These are phyloP conservation scores for Eilema griseolum DNA, from an alignment of 2,888 invertebrate genomes.

Conservation along the genomic window DNA sequence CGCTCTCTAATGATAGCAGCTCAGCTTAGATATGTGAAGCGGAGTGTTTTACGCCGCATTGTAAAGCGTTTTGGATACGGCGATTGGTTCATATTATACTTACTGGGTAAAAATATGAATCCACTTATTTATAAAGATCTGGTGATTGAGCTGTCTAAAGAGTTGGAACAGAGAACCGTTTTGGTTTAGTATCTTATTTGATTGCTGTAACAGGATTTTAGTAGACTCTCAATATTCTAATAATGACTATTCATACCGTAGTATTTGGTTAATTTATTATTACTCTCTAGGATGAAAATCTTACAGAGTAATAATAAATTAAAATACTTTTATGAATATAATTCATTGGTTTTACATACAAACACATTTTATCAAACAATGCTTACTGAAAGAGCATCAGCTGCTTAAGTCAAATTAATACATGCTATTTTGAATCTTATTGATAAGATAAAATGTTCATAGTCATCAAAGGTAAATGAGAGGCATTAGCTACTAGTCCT, in stretches of 20 bases:
- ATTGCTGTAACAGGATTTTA: constrained; percentile 6
- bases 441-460: too few relatives aligned
- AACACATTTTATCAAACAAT: neutral
- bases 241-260: neutral
- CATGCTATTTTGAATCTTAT: neutral
- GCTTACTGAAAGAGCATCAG: neutral
- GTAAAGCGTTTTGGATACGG: constrained; percentile 87
- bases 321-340: neutral
- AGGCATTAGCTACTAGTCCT: too few relatives aligned
- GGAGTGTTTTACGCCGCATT: constrained; percentile 82
- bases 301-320: neutral
- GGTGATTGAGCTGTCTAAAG: constrained; percentile 83
- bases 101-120: constrained; percentile 92
- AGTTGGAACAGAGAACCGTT: constrained; percentile 68
- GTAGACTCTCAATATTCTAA: constrained; percentile 9
- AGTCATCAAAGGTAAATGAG: too few relatives aligned
- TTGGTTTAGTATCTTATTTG: constrained; percentile 58
- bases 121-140: constrained; percentile 89
- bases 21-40: constrained; percentile 85
- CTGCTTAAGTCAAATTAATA: neutral
- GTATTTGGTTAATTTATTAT: neutral
- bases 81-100: constrained; percentile 93
- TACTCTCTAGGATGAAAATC: neutral
- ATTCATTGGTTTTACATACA: neutral
- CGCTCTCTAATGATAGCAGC: constrained; percentile 88